Evolutionary conservation across 1,140 invertebrate genomes (phyloP), one percentile per base, ranked within the genome.

Genomic region (Luehdorfia chinensis): DNA sequence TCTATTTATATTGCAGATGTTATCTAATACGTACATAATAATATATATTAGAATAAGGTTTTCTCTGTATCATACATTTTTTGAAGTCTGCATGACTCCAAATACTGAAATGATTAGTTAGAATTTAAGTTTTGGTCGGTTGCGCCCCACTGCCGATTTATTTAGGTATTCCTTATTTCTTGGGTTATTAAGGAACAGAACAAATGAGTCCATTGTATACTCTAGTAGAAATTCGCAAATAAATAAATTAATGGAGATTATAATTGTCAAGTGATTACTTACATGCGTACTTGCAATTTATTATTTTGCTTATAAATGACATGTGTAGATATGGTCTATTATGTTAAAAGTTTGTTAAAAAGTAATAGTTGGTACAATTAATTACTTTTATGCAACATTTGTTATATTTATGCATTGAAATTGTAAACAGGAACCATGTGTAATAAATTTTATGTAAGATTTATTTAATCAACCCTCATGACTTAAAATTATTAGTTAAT

Each of bases 401-500:
- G 65, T 65, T 75, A 72, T 67, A 43, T 62, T 75, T 58, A 66
- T 64, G 63, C 78, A 78, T 70, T 67, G 65, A 50, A 66, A 67
- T 59, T 68, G 64, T 66, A 67, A 71, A 68, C 68, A 64, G 59
- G 59, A 72, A 72, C 68, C 76, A 59, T 54, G 57, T 73, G 68
- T 79, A 72, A 58, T 48, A 65, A 70, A 75, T 78, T 80, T 77
- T 76, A 72, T 74, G 70, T 83, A 75, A 75, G 67, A 59, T 83
- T 85, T 83, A 77, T 84, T 78, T 83, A 81, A 78, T 75, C 73
- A 66, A 73, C 65, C 55, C 57, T 78, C 77, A 78, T 81, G 71
- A 84, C 75, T 79, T 81, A 67, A 73, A 64, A 77, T 75, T 75
- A 73, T 63, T 79, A 84, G 74, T 66, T 72, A 58, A 43, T 83